Conservation (phyloP, 2,797 vertebrate species). For the Hippoglossus hippoglossus region DNA sequence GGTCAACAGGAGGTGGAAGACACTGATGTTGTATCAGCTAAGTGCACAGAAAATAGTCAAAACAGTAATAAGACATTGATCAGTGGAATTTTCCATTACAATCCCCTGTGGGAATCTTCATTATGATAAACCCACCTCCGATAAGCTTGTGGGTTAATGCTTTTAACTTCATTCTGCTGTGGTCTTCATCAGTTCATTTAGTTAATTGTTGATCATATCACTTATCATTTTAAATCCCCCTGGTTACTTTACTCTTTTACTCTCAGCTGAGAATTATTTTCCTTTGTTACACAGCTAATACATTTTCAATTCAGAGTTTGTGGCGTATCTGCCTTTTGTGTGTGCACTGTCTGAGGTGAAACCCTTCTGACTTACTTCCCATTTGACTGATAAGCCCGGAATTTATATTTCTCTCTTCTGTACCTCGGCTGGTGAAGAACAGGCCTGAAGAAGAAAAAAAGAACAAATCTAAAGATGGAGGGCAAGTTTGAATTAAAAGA, state of each 20-base stretch:
- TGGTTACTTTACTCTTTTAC: conserved; percentile 4
- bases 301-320: conserved; percentile 41
- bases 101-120: conserved; percentile 31
- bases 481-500: conserved; percentile 63
- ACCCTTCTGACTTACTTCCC: conserved; percentile 50
- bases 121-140: conserved; percentile 36
- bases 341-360: conserved; percentile 40
- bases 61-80: no score
- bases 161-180: background rate
- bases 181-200: conserved; percentile 16
- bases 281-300: conserved; percentile 26
- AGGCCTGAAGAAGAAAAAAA: conserved; percentile 9
- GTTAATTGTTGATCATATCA: conserved; percentile 29
- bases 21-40: no score
- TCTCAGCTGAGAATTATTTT: background rate
- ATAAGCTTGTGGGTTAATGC: conserved; percentile 32
- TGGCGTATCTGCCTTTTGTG: conserved; percentile 38
- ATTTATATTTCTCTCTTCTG: conserved; percentile 52
- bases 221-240: conserved; percentile 29
- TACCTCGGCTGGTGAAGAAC: conserved; percentile 9
- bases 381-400: conserved; percentile 71
- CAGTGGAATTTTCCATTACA: no score
- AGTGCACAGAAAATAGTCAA: no score
- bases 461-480: conserved; percentile 42
- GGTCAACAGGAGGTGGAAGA: no score